phyloP scores from a whole-genome alignment of 2,797 vertebrate species.

The Clarias laeviceps region DNA sequence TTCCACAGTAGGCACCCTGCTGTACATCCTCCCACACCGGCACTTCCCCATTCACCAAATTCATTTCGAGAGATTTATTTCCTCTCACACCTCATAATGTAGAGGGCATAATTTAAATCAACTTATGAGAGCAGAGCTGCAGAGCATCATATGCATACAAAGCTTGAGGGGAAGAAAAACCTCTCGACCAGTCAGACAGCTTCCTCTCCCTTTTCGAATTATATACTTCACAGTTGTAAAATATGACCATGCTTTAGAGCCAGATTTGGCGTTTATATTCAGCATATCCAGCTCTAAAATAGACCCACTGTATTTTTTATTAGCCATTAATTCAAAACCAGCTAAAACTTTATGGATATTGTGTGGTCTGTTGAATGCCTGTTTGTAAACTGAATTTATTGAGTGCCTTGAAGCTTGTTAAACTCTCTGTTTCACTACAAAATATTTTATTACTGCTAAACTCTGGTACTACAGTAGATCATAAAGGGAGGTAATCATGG shows the following conservation, averaged over 20 bases:
- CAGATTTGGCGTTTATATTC: slow-evolving; percentile 66
- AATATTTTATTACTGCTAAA: slow-evolving; percentile 20
- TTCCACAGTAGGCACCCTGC: slow-evolving; percentile 52
- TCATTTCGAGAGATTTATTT: slow-evolving; percentile 81
- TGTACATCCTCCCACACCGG: slow-evolving; percentile 34
- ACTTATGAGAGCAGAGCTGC: slow-evolving; percentile 76
- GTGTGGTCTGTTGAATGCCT: slow-evolving; percentile 18
- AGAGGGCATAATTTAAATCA: slow-evolving; percentile 80
- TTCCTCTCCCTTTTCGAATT: slow-evolving; percentile 10
- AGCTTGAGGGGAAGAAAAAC: not conserved
- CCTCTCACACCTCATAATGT: slow-evolving; percentile 76
- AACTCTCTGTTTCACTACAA: slow-evolving; percentile 13
- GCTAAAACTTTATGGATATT: slow-evolving; percentile 20
- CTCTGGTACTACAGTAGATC: not conserved
- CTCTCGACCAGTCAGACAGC: slow-evolving; percentile 34
- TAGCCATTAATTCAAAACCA: slow-evolving; percentile 21
- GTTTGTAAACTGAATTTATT: slow-evolving; percentile 32
- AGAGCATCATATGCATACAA: slow-evolving; percentile 70
- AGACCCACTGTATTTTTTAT: slow-evolving; percentile 4
- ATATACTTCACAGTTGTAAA: slow-evolving; percentile 64
- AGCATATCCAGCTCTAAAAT: slow-evolving; percentile 23
- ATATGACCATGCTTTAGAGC: slow-evolving; percentile 70
- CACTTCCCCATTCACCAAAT: slow-evolving; percentile 66
- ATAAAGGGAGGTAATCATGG: slow-evolving; percentile 20
- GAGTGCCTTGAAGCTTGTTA: slow-evolving; percentile 19